Evolutionary conservation across 2,113 vertebrate species (phyloP).

Genomic region (Carlito syrichta): DNA sequence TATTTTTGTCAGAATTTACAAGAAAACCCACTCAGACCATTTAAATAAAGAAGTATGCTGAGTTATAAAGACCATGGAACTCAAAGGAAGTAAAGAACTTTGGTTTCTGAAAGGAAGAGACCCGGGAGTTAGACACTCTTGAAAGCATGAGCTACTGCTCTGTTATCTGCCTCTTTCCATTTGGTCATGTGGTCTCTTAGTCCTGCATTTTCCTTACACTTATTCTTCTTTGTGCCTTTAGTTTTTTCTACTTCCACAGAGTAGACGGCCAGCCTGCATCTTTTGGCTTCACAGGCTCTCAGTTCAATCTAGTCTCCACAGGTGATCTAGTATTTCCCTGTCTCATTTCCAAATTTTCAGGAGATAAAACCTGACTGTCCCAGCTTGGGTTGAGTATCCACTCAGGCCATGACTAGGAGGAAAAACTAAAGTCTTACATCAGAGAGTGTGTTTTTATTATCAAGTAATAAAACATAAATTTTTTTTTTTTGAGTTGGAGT

Average conservation of each 20-base stretch:
- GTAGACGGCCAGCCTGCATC: not conserved
- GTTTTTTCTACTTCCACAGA: not conserved
- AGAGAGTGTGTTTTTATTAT: not conserved
- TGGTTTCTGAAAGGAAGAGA: not conserved
- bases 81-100: not conserved
- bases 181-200: no score
- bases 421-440: not conserved
- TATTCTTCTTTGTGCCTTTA: not conserved
- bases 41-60: not conserved
- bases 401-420: not conserved
- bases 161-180: not conserved
- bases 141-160: not conserved
- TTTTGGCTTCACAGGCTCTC: not conserved
- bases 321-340: not conserved
- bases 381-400: not conserved
- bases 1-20: not conserved
- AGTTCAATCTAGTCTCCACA: not conserved
- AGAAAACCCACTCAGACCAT: not conserved
- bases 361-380: not conserved
- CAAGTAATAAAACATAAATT: not conserved
- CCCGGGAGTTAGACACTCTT: no score
- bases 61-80: not conserved
- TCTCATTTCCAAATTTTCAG: not conserved
- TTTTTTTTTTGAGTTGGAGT: no score
- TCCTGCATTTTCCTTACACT: not conserved